These are phyloP conservation scores for Rafetus swinhoei DNA, from an alignment of 2,113 vertebrate genomes.

Conservation along the genomic window DNA sequence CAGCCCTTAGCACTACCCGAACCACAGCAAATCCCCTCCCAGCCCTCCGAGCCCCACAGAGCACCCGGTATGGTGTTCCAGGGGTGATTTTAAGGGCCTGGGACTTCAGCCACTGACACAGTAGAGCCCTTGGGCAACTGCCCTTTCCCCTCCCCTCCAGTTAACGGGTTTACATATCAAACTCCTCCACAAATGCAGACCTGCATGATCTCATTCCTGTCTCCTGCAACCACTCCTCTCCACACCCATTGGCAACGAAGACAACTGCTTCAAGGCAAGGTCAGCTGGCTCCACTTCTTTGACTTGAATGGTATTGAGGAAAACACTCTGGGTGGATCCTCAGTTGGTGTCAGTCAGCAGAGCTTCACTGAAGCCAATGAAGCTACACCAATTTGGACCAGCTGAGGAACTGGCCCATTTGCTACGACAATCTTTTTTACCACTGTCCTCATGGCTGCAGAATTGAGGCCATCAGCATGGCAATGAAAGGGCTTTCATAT, in stretches of 20 bases:
- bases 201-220: neutral
- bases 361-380: neutral
- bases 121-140: too few relatives aligned
- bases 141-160: too few relatives aligned
- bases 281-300: neutral
- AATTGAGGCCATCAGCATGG: neutral
- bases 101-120: too few relatives aligned
- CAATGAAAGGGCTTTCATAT: neutral
- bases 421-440: neutral
- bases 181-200: neutral
- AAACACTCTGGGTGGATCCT: neutral
- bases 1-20: too few relatives aligned
- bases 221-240: neutral
- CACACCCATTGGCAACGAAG: neutral
- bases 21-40: too few relatives aligned
- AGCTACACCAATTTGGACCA: fast-evolving
- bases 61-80: too few relatives aligned
- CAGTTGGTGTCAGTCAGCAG: neutral
- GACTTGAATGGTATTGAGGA: neutral
- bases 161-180: neutral
- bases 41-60: too few relatives aligned
- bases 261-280: neutral
- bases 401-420: neutral
- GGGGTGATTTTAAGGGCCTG: too few relatives aligned
- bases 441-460: neutral